phyloP scores from a whole-genome alignment of 2,113 vertebrate species.

The Vidua chalybeata region DNA sequence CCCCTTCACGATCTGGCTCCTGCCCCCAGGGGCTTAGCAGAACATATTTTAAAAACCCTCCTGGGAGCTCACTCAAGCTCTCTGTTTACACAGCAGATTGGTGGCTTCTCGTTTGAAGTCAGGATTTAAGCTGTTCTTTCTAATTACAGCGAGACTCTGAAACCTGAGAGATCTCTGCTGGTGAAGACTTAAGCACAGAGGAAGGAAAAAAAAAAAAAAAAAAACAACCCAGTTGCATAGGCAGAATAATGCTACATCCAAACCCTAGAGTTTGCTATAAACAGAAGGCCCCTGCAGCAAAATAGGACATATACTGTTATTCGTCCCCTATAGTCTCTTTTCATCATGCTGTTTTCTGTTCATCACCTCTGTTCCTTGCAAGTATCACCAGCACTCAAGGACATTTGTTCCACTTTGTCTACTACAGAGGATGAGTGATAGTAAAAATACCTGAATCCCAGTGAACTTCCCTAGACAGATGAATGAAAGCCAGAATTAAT shows the following conservation, averaged over 20 bases:
- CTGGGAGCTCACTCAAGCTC: conserved; percentile 46
- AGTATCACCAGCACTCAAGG: conserved; percentile 13
- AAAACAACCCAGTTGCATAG: background rate
- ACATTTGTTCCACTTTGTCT: conserved; percentile 22
- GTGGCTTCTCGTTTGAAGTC: conserved; percentile 68
- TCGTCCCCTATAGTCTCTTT: background rate
- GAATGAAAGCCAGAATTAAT: background rate
- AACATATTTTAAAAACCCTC: conserved; percentile 62
- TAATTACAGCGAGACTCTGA: conserved; percentile 67
- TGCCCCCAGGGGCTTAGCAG: conserved; percentile 19
- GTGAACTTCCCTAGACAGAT: background rate
- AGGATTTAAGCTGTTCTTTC: conserved; percentile 70
- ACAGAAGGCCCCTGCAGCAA: conserved; percentile 41
- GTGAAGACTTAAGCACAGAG: conserved; percentile 25
- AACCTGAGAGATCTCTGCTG: conserved; percentile 62
- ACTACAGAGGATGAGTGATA: background rate
- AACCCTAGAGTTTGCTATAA: conserved; percentile 34
- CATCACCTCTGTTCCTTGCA: conserved; percentile 24
- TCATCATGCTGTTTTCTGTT: background rate
- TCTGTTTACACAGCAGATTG: conserved; percentile 74
- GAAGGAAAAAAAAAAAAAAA: background rate
- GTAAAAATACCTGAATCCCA: background rate
- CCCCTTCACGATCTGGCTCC: background rate
- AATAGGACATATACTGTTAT: conserved; percentile 31
- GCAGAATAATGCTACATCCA: conserved; percentile 41